Evolutionary conservation across 1,140 invertebrate genomes (phyloP).

Genomic region (Mactra quadrangularis): DNA sequence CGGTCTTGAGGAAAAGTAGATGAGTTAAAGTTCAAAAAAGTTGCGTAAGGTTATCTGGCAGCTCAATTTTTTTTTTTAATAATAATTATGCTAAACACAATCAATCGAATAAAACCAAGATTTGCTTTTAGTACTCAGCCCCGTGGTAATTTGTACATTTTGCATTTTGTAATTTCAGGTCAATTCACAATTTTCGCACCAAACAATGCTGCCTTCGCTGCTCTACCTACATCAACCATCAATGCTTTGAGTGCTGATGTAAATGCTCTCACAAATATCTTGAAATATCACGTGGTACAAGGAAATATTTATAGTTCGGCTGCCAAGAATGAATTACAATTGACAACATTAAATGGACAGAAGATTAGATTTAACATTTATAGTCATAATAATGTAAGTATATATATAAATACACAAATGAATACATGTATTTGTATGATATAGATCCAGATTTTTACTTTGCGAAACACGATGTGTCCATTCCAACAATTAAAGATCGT

Average conservation of each 20-base stretch:
- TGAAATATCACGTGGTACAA: too few species aligned
- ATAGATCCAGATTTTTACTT: too few species aligned
- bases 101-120: too few species aligned
- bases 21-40: neutral
- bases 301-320: conserved; percentile 1
- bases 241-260: conserved; percentile 86
- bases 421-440: too few species aligned
- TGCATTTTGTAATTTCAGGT: conserved; percentile 67
- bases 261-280: conserved; percentile 87
- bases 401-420: neutral
- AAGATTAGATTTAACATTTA: conserved; percentile 52
- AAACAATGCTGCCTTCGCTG: conserved; percentile 90
- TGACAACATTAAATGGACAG: conserved; percentile 33
- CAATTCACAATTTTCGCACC: conserved; percentile 94
- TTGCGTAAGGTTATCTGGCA: neutral
- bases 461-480: too few species aligned
- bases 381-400: conserved; percentile 11
- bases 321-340: conserved; percentile 25
- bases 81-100: too few species aligned
- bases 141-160: too few species aligned
- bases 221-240: conserved; percentile 86
- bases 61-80: neutral
- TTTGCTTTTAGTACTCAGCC: too few species aligned
- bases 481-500: too few species aligned
- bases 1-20: too few species aligned